These are phyloP conservation scores for Drosophila merina DNA, from an alignment of 2,888 invertebrate species.

Conservation along the genomic window DNA sequence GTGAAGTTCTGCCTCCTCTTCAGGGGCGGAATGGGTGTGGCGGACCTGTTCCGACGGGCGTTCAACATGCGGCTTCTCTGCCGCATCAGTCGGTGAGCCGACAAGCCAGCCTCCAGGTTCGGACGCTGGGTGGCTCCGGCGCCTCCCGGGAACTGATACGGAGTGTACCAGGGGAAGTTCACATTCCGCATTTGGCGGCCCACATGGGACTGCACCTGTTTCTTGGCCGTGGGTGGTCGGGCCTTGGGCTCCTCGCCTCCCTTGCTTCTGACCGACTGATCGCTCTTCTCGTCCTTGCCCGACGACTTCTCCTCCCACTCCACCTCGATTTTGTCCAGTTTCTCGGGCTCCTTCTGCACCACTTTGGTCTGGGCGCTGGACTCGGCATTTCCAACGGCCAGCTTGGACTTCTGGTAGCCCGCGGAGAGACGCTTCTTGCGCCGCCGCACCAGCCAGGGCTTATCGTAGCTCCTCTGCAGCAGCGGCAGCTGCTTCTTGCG, in stretches of 20 bases:
- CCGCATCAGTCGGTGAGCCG: neutral
- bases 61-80: neutral
- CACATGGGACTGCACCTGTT: neutral
- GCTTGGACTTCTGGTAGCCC: neutral
- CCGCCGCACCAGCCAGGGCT: slow-evolving; percentile 28
- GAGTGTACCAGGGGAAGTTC: slow-evolving; percentile 25
- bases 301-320: neutral
- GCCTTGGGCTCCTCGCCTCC: neutral
- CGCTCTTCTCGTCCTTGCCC: neutral
- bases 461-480: slow-evolving; percentile 22
- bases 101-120: neutral
- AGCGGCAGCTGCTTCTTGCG: neutral
- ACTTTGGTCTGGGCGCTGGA: neutral
- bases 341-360: too few relatives aligned
- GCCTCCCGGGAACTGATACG: slow-evolving; percentile 21
- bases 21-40: neutral
- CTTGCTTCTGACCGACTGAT: neutral
- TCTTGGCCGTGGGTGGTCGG: too few relatives aligned
- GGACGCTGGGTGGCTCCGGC: slow-evolving; percentile 21
- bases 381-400: neutral
- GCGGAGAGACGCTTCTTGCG: neutral
- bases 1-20: neutral
- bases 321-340: neutral
- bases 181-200: slow-evolving; percentile 6
- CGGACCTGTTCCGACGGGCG: neutral